Evolutionary conservation across 2,888 invertebrate species (phyloP).

Genomic region (Isoperla grammatica): DNA sequence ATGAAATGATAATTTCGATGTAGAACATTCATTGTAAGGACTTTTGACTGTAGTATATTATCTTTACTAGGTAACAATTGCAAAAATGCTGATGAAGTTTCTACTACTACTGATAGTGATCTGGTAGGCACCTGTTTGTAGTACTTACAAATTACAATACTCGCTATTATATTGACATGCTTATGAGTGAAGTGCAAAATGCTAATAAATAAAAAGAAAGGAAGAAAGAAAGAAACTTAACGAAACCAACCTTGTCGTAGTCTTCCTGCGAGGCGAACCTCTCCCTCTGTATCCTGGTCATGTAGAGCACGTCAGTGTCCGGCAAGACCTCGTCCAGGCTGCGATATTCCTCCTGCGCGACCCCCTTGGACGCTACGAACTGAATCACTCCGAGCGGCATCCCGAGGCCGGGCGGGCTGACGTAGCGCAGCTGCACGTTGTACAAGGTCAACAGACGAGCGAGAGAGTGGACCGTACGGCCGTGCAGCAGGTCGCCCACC

Average conservation of each 20-base stretch:
- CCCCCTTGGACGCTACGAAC: constrained; percentile 71
- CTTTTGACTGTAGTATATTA: too few relatives aligned
- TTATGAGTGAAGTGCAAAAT: too few relatives aligned
- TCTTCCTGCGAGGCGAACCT: constrained; percentile 78
- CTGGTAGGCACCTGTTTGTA: too few relatives aligned
- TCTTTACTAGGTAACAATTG: too few relatives aligned
- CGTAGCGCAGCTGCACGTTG: constrained; percentile 87
- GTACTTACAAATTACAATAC: too few relatives aligned
- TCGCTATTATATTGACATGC: too few relatives aligned
- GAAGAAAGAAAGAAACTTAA: too few relatives aligned
- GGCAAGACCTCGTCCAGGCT: constrained; percentile 79
- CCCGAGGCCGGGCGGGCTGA: constrained; percentile 76
- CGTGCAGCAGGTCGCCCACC: constrained; percentile 97
- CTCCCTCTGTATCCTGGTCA: constrained; percentile 97
- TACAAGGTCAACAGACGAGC: constrained; percentile 89
- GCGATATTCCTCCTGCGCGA: constrained; percentile 66
- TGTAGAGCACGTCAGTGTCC: constrained; percentile 95
- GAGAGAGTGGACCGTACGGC: constrained; percentile 95
- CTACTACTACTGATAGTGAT: too few relatives aligned
- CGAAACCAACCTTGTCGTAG: constrained; percentile 68
- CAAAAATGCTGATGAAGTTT: too few relatives aligned
- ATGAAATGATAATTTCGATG: too few relatives aligned
- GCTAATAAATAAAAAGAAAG: too few relatives aligned
- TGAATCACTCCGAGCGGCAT: constrained; percentile 87
- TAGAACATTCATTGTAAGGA: too few relatives aligned